phyloP scores from a whole-genome alignment of 30 jellyfish, hydroid and myxozoan genomes.

The Turritopsis dohrnii region DNA sequence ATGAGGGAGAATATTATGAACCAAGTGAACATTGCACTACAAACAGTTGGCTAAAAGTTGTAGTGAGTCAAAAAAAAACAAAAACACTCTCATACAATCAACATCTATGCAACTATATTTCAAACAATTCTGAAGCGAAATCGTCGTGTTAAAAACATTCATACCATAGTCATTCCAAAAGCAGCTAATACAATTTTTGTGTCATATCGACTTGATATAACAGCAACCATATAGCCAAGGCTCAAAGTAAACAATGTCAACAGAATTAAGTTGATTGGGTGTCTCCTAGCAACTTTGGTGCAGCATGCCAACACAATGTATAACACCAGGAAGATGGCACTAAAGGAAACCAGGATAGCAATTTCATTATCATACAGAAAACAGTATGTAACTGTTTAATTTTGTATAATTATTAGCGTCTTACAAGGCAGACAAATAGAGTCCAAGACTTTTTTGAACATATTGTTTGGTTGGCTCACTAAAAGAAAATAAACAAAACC shows the following conservation, averaged over 20 bases:
- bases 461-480: slow-evolving; percentile 60
- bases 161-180: slow-evolving; percentile 70
- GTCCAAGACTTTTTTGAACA: slow-evolving; percentile 45
- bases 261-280: slow-evolving; percentile 64
- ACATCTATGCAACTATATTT: too few relatives aligned
- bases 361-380: neutral
- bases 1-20: too few relatives aligned
- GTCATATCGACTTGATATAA: slow-evolving; percentile 65
- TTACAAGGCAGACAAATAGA: slow-evolving; percentile 56
- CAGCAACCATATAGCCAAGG: slow-evolving; percentile 67
- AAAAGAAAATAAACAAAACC: slow-evolving; percentile 1
- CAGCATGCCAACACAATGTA: slow-evolving; percentile 67
- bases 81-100: too few relatives aligned
- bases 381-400: neutral
- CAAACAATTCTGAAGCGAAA: too few relatives aligned
- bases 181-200: slow-evolving; percentile 67
- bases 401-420: neutral
- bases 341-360: slow-evolving; percentile 8
- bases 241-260: slow-evolving; percentile 48
- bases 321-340: slow-evolving; percentile 57
- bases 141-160: slow-evolving; percentile 7
- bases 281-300: slow-evolving; percentile 57
- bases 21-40: too few relatives aligned
- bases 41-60: too few relatives aligned
- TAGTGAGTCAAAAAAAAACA: too few relatives aligned